phyloP scores from a whole-genome alignment of 2,797 vertebrate species.

The Garrulus glandarius region DNA sequence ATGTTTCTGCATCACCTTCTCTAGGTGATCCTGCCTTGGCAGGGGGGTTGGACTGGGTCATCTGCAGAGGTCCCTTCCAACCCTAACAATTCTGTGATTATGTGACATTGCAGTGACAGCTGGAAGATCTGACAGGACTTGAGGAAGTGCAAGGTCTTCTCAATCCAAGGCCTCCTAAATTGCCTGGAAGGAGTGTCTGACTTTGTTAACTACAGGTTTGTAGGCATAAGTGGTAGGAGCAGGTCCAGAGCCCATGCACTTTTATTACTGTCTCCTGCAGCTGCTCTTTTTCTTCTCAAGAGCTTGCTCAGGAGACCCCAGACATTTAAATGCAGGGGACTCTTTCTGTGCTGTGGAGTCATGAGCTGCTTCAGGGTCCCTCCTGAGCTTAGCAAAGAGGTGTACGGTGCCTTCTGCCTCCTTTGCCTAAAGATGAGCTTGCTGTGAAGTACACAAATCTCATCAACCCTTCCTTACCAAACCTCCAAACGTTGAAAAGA shows the following conservation, averaged over 20 bases:
- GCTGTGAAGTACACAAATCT: not conserved
- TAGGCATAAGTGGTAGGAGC: not conserved
- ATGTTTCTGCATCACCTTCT: not conserved
- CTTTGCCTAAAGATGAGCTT: not conserved
- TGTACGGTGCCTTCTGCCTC: not conserved
- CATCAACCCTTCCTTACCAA: not conserved
- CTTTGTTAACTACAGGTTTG: not conserved
- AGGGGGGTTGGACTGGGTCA: not conserved
- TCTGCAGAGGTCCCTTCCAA: not conserved
- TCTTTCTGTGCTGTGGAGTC: too few species aligned
- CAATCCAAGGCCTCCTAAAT: not conserved
- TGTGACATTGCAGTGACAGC: not conserved
- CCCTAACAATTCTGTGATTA: not conserved
- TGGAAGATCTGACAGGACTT: not conserved
- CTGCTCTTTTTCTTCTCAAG: not conserved
- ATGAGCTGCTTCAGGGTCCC: accelerated
- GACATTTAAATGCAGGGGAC: not conserved
- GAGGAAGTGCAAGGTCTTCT: not conserved
- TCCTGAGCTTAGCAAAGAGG: not conserved
- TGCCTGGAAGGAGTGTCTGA: not conserved
- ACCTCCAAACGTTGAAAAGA: not conserved
- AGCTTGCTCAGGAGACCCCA: not conserved
- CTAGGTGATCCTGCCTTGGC: not conserved
- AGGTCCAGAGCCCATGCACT: not conserved
- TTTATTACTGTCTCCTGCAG: not conserved